A percentile compares a stretch with the other conserved stretches of the same genome.
These are phyloP conservation scores for Halotydeus destructor DNA, from an alignment of 1,140 invertebrate species.

Conservation along the genomic window DNA sequence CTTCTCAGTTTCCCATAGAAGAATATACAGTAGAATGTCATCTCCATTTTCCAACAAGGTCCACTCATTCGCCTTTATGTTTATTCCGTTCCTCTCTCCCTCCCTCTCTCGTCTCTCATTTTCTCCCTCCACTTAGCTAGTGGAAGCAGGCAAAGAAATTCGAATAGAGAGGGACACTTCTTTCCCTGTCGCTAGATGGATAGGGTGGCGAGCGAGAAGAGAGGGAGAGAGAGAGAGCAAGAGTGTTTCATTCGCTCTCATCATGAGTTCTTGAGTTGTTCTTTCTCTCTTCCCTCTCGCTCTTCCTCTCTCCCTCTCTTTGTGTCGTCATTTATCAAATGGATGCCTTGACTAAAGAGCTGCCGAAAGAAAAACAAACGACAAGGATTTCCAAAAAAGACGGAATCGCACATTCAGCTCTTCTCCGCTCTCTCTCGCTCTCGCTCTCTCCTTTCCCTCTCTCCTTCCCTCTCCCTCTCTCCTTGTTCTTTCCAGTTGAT, in stretches of 20 bases:
- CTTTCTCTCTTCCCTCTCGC: background rate
- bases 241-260: background rate
- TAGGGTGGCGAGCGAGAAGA: background rate
- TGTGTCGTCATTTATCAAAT: background rate
- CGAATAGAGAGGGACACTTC: background rate
- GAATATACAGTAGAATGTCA: no score
- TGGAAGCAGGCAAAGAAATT: background rate
- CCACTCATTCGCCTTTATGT: no score
- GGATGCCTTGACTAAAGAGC: background rate
- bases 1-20: no score
- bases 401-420: background rate
- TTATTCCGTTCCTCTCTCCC: no score
- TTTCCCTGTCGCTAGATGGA: background rate
- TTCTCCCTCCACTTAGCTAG: no score
- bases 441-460: no score
- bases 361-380: background rate
- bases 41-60: no score
- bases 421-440: no score
- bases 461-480: no score
- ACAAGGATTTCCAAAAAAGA: background rate
- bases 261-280: background rate
- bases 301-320: constrained; percentile 1
- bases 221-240: background rate
- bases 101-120: no score
- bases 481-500: no score